Conservation (phyloP, 2,113 vertebrate species). For the Illadopsis cleaveri region DNA sequence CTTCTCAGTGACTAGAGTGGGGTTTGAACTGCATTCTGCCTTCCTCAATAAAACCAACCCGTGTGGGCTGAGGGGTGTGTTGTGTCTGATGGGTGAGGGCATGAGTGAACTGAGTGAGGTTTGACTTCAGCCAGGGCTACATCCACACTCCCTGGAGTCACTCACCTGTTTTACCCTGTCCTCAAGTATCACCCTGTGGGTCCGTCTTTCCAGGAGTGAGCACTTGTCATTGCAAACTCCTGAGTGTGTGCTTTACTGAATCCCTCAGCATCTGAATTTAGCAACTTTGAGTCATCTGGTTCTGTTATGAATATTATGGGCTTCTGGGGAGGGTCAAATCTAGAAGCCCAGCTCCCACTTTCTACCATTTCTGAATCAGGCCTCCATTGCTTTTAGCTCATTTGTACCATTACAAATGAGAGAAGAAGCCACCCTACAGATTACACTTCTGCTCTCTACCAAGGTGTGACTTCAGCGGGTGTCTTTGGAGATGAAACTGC, state of each 20-base stretch:
- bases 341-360: background rate
- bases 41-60: background rate
- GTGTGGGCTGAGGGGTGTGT: background rate
- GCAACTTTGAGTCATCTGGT: background rate
- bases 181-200: background rate
- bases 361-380: background rate
- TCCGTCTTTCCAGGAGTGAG: background rate
- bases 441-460: background rate
- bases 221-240: background rate
- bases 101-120: background rate
- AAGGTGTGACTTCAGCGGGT: background rate
- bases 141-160: accelerated
- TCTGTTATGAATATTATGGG: background rate
- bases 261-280: background rate
- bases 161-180: background rate
- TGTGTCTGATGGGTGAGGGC: background rate
- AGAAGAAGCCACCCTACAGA: background rate
- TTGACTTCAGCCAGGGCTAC: background rate
- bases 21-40: background rate
- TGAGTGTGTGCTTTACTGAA: background rate
- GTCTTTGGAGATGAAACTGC: background rate
- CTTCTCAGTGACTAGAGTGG: background rate
- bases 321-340: accelerated
- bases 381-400: background rate
- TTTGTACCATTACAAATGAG: background rate